Percentiles rank a stretch among this genome's conserved stretches.
Conservation (phyloP, 2,797 vertebrate species). For the Eurystomus glaucurus region DNA sequence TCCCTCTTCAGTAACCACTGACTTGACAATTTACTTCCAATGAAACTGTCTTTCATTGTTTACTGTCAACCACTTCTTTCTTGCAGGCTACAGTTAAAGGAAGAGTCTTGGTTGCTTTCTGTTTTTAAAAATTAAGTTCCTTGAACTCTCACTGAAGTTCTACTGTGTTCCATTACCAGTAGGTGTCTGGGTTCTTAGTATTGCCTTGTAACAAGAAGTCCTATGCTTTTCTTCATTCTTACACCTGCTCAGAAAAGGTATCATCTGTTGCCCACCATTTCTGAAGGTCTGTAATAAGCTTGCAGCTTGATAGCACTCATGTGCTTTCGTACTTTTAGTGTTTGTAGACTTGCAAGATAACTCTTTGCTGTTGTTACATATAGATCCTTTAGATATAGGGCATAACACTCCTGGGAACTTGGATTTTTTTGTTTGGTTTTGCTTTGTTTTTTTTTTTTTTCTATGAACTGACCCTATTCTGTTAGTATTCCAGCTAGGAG, state of each 20-base stretch:
- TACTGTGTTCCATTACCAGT: not conserved
- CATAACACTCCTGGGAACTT: accelerated
- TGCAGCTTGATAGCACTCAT: not conserved
- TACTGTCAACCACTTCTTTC: not conserved
- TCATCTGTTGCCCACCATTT: not conserved
- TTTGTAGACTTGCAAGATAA: not conserved
- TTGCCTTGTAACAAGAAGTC: not conserved
- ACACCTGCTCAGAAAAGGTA: not conserved
- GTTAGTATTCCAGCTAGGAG: not conserved
- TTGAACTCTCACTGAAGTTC: not conserved
- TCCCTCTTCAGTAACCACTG: not conserved
- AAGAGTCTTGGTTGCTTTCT: not conserved
- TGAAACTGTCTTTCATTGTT: not conserved
- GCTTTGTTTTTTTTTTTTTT: not conserved
- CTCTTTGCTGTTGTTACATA: not conserved
- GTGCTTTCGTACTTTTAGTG: not conserved
- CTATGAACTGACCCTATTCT: not conserved
- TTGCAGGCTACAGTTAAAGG: not conserved
- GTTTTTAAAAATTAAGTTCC: not conserved
- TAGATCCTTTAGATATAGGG: not conserved
- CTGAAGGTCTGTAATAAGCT: not conserved
- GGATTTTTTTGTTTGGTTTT: not conserved
- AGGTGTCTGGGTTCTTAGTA: not conserved
- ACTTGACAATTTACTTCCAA: not conserved
- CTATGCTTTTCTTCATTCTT: not conserved